Percentiles rank a stretch among this genome's conserved stretches.
These are phyloP conservation scores for Hermodice carunculata DNA, from an alignment of 2,888 invertebrate genomes.

Conservation along the genomic window DNA sequence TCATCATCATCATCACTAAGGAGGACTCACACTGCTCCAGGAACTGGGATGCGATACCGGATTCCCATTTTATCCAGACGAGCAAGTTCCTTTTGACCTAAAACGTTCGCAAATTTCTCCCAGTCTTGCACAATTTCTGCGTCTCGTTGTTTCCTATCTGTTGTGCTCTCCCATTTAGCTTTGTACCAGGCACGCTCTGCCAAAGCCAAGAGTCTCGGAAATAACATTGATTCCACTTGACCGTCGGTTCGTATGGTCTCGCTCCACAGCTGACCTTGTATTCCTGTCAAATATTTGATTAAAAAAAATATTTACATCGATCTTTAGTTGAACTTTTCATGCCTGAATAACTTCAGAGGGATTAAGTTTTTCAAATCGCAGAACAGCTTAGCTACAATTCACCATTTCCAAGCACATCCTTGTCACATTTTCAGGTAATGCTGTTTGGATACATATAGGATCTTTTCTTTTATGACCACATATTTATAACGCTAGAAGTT, in stretches of 20 bases:
- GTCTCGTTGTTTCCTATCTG: slow-evolving; percentile 26
- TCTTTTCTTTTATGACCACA: too few species aligned
- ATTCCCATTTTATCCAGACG: slow-evolving; percentile 49
- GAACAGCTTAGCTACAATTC: too few species aligned
- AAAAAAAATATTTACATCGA: too few species aligned
- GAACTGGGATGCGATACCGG: slow-evolving; percentile 55
- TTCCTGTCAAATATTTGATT: slow-evolving; percentile 48
- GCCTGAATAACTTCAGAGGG: too few species aligned
- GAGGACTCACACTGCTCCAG: slow-evolving; percentile 54
- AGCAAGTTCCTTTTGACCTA: slow-evolving; percentile 53
- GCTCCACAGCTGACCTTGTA: slow-evolving; percentile 58
- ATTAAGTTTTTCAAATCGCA: too few species aligned
- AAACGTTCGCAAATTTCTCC: slow-evolving; percentile 51
- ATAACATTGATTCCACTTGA: not conserved
- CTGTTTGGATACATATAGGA: too few species aligned
- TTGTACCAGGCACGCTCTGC: slow-evolving; percentile 60
- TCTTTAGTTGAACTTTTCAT: too few species aligned
- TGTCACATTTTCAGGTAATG: too few species aligned
- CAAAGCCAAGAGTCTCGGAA: slow-evolving; percentile 33
- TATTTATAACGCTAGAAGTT: too few species aligned
- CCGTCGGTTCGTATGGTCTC: slow-evolving; percentile 37
- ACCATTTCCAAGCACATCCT: too few species aligned
- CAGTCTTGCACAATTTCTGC: slow-evolving; percentile 45
- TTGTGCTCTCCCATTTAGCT: slow-evolving; percentile 46
- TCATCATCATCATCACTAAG: too few species aligned